Evolutionary conservation across 1,140 invertebrate genomes (phyloP).

Genomic region (Pentalonia nigronervosa): DNA sequence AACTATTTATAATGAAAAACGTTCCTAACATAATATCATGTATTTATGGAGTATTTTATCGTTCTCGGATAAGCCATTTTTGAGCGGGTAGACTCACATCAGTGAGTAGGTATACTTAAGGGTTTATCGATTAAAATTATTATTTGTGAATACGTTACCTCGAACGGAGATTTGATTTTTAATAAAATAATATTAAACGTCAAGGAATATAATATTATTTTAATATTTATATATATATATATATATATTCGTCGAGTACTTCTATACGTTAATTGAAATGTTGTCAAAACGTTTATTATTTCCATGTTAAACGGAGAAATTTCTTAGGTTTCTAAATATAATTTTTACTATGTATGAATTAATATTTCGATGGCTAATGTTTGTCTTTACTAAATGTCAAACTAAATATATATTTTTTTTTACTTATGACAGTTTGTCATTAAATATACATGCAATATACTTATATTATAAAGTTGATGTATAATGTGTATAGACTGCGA

Average conservation of each 20-base stretch:
- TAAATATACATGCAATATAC: background rate
- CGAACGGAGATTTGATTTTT: background rate
- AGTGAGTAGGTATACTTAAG: background rate
- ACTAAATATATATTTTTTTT: no score
- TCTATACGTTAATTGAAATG: background rate
- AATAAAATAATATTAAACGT: background rate
- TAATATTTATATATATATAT: background rate
- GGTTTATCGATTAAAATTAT: background rate
- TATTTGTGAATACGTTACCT: background rate
- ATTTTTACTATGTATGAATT: background rate
- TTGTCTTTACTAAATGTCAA: background rate
- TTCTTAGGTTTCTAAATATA: background rate
- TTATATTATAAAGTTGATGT: background rate
- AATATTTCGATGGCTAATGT: no score
- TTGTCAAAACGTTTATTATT: background rate
- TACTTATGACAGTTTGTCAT: background rate
- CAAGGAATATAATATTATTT: background rate
- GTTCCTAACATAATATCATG: background rate
- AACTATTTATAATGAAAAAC: background rate
- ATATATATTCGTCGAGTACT: background rate
- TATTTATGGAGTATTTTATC: background rate
- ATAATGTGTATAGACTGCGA: background rate
- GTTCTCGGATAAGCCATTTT: background rate
- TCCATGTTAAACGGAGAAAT: background rate
- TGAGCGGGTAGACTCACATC: background rate